Evolutionary conservation across 2,888 invertebrate species (phyloP).

Genomic region (Megaustenia siamemsis): DNA sequence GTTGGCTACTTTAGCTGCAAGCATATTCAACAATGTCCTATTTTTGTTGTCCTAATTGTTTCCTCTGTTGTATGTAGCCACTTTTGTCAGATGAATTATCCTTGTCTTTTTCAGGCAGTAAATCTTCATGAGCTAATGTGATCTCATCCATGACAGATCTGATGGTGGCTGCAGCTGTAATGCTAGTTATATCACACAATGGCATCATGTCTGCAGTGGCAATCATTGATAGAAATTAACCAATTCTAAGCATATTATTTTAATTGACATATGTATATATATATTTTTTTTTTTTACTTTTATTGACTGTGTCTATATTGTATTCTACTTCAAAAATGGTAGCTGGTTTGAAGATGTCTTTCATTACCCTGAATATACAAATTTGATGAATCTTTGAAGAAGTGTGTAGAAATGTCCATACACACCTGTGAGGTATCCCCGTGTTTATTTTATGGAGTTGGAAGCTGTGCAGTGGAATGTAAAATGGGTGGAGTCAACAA

Average conservation of each 20-base stretch:
- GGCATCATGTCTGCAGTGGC: background rate
- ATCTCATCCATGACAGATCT: conserved; percentile 33
- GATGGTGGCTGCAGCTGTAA: background rate
- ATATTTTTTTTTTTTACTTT: background rate
- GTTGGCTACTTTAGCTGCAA: no score
- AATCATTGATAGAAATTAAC: background rate
- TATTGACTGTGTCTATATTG: background rate
- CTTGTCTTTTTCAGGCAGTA: conserved; percentile 31
- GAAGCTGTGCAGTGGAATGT: no score
- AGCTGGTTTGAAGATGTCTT: background rate
- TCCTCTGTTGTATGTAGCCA: no score
- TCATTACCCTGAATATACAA: background rate
- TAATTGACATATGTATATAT: background rate
- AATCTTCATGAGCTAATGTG: background rate
- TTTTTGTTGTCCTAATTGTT: no score
- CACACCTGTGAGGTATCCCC: background rate
- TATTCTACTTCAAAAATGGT: background rate
- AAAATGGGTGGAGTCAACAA: no score
- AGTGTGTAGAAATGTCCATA: background rate
- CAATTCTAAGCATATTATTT: background rate
- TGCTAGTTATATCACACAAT: background rate
- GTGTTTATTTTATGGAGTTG: no score
- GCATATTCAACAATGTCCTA: no score
- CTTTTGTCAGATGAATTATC: no score
- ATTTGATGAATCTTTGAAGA: background rate